Percentiles rank a stretch among this genome's conserved stretches.
phyloP scores from a whole-genome alignment of 2,888 invertebrate species.

The Parnassius apollo region DNA sequence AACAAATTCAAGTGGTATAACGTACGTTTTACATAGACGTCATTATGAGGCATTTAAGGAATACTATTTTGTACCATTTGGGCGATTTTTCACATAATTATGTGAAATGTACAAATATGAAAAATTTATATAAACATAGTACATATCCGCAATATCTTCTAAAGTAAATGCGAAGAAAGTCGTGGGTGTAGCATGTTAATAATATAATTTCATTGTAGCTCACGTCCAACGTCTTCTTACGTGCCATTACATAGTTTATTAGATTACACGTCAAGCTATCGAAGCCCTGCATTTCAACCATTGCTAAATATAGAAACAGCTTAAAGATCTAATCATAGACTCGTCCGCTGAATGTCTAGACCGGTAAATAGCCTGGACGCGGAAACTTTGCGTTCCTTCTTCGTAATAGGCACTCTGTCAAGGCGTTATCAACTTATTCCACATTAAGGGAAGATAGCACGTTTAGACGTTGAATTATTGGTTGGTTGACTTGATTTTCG shows the following conservation, averaged over 20 bases:
- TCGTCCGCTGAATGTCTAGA: slow-evolving; percentile 14
- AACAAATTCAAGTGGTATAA: too few relatives aligned
- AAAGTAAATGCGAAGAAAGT: too few relatives aligned
- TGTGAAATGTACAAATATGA: too few relatives aligned
- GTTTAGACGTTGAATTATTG: slow-evolving; percentile 6
- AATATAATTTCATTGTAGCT: slow-evolving; percentile 1
- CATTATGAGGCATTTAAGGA: too few relatives aligned
- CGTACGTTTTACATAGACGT: too few relatives aligned
- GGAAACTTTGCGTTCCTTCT: slow-evolving; percentile 19
- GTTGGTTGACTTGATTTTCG: too few relatives aligned
- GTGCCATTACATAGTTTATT: slow-evolving; percentile 23
- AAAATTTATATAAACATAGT: too few relatives aligned
- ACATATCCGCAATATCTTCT: too few relatives aligned
- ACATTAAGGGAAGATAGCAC: slow-evolving; percentile 11
- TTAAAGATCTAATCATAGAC: slow-evolving; percentile 28
- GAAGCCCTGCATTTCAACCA: slow-evolving; percentile 23
- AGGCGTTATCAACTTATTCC: slow-evolving; percentile 12
- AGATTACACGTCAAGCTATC: slow-evolving; percentile 23
- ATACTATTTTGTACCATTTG: too few relatives aligned
- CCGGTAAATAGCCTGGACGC: slow-evolving; percentile 16
- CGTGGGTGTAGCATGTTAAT: too few relatives aligned
- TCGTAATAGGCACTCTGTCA: slow-evolving; percentile 22
- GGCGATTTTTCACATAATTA: too few relatives aligned
- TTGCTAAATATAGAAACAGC: slow-evolving; percentile 22
- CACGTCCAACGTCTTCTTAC: slow-evolving; percentile 1